Conservation (phyloP, 2,797 vertebrate species). For the Hylomyscus alleni region DNA sequence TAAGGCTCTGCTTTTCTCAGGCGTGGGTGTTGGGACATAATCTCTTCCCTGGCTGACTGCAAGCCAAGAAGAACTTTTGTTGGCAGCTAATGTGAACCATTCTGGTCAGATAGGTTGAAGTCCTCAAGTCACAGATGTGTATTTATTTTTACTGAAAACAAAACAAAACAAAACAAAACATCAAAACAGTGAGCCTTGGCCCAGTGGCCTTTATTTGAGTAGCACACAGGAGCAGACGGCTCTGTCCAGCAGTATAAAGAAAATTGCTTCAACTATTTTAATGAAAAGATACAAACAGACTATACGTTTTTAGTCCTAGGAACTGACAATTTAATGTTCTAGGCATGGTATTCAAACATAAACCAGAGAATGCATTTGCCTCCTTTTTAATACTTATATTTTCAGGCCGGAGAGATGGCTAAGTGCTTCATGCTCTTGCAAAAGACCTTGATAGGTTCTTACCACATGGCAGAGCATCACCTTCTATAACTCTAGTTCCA, state of each 20-base stretch:
- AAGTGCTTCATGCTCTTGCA: neutral
- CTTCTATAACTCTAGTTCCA: neutral
- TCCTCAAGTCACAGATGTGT: slow-evolving; percentile 53
- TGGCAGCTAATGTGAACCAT: slow-evolving; percentile 64
- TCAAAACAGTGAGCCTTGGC: slow-evolving; percentile 25
- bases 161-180: too few relatives aligned
- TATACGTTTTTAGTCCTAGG: slow-evolving; percentile 29
- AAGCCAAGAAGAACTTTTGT: slow-evolving; percentile 54
- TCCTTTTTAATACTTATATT: neutral
- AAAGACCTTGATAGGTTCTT: neutral
- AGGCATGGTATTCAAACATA: neutral
- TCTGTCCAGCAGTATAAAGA: neutral
- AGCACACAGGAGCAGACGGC: neutral
- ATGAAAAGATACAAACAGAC: neutral
- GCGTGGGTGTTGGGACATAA: slow-evolving; percentile 6
- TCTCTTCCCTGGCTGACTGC: neutral
- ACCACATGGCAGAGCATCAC: neutral
- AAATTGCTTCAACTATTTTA: slow-evolving; percentile 48
- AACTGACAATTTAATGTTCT: slow-evolving; percentile 50
- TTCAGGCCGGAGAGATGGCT: neutral
- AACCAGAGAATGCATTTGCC: neutral
- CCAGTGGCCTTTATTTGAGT: neutral
- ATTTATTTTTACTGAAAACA: slow-evolving; percentile 68
- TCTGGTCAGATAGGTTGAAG: slow-evolving; percentile 37
- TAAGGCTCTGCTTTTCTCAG: neutral